Evolutionary conservation across 2,797 vertebrate species (phyloP).

Genomic region (Tauraco hartlaubi): DNA sequence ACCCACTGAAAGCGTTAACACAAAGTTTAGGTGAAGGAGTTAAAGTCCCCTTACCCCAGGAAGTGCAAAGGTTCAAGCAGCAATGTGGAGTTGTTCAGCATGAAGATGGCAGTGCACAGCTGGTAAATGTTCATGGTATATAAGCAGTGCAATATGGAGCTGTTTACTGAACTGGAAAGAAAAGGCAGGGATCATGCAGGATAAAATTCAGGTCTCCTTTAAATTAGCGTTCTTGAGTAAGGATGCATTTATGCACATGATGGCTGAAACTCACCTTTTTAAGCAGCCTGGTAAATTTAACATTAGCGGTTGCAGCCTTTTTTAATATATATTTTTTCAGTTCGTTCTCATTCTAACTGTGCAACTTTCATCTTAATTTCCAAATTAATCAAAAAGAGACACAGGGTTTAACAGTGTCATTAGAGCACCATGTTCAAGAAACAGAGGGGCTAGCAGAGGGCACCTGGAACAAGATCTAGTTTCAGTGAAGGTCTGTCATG

Average conservation of each 20-base stretch:
- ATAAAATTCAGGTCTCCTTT: not conserved
- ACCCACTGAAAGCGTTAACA: not conserved
- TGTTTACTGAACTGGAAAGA: not conserved
- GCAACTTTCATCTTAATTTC: not conserved
- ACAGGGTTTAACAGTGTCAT: not conserved
- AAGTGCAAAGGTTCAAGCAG: not conserved
- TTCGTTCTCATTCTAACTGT: not conserved
- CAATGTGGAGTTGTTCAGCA: not conserved
- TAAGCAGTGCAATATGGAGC: not conserved
- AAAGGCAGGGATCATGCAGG: not conserved
- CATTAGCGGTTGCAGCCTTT: not conserved
- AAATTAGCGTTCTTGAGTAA: not conserved
- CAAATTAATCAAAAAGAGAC: not conserved
- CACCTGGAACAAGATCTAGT: not conserved
- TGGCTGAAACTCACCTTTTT: not conserved
- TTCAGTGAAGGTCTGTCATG: not conserved
- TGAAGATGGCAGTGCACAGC: not conserved
- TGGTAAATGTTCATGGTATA: not conserved
- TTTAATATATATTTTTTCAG: rapidly evolving
- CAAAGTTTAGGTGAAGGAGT: not conserved
- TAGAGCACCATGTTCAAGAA: not conserved
- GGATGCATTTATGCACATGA: not conserved
- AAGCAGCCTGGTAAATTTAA: not conserved
- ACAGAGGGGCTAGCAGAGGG: not conserved
- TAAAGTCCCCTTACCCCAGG: not conserved